Evolutionary conservation across 2,113 vertebrate species (phyloP).

Genomic region (Dicentrarchus labrax): DNA sequence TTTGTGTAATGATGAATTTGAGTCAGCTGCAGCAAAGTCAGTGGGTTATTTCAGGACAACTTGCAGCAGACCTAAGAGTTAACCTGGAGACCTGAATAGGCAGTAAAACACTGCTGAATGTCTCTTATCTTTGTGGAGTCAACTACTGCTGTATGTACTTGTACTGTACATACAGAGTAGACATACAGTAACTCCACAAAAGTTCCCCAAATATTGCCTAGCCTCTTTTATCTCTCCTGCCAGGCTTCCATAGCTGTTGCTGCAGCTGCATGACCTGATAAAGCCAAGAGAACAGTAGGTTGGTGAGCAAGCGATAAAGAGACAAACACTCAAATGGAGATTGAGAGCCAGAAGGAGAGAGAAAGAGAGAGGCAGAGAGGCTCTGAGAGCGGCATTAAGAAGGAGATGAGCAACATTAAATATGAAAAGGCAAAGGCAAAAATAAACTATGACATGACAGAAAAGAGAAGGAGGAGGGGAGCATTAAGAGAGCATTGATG

Average conservation of each 20-base stretch:
- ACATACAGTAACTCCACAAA: slow-evolving; percentile 11
- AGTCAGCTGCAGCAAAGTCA: slow-evolving; percentile 22
- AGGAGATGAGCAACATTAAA: slow-evolving; percentile 46
- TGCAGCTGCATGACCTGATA: slow-evolving; percentile 67
- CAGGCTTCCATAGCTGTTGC: slow-evolving; percentile 34
- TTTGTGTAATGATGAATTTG: slow-evolving; percentile 51
- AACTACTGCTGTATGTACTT: slow-evolving; percentile 16
- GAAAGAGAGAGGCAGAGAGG: slow-evolving; percentile 6
- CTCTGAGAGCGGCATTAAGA: not conserved
- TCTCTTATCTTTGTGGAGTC: slow-evolving; percentile 24
- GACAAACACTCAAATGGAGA: slow-evolving; percentile 43
- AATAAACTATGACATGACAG: slow-evolving; percentile 39
- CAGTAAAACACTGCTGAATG: slow-evolving; percentile 24
- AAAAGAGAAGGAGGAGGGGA: slow-evolving; percentile 11
- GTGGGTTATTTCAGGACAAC: slow-evolving; percentile 56
- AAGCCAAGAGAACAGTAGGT: slow-evolving; percentile 56
- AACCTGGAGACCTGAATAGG: slow-evolving; percentile 37
- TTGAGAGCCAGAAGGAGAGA: not conserved
- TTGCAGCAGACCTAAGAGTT: slow-evolving; percentile 6
- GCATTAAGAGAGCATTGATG: slow-evolving; percentile 29
- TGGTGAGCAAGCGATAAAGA: slow-evolving; percentile 45
- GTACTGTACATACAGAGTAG: slow-evolving; percentile 18
- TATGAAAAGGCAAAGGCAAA: slow-evolving; percentile 41
- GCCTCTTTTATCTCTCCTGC: slow-evolving; percentile 60
- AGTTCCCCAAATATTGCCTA: slow-evolving; percentile 51